Evolutionary conservation across 2,113 vertebrate species (phyloP), one percentile per base, ranked within the genome.

Genomic region (Oncorhynchus clarkii): DNA sequence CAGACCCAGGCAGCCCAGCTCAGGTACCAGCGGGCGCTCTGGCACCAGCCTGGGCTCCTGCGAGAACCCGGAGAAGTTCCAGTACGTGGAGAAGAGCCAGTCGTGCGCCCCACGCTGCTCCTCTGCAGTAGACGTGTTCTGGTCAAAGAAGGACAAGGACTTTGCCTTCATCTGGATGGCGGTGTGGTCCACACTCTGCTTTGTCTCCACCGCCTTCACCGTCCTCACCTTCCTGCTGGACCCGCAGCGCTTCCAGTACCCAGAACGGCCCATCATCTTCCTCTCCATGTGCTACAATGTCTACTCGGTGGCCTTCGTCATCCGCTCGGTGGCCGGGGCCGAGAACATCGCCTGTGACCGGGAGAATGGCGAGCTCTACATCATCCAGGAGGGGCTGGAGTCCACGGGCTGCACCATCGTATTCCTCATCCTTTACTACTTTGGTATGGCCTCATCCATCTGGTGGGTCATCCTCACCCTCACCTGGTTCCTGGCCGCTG

Each of bases 221-320:
- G 95, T 96, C 39, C 91, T 96, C 74, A 97, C 96, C 82, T 96
- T 96, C 86, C 90, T 96, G 67, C 92, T 96, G 1, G 94, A 96
- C 72, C 94, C 96, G 0, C 95, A 94, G 76, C 94, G 96, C 57
- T 96, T 96, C 89, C 96, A 95, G 88, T 96, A 96, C 82, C 96
- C 96, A 0, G 96, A 96, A 90, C 90, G 95, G 62, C 96, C 96
- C 79, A 95, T 96, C 80, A 95, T 96, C 87, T 96, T 96, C 88
- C 94, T 96, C 39, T 95, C 94, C 76, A 96, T 96, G 95, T 96
- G 96, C 91, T 96, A 96, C 90, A 96, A 96, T 0, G 91, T 96
- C 62, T 95, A 96, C 88, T 96, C 95, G 0, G 89, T 96, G 86
- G 95, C 95, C 81, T 96, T 96, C 88, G 92, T 96, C 77, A 95